These are phyloP conservation scores for Alligator mississippiensis DNA, from an alignment of 2,113 vertebrate species.

Conservation along the genomic window DNA sequence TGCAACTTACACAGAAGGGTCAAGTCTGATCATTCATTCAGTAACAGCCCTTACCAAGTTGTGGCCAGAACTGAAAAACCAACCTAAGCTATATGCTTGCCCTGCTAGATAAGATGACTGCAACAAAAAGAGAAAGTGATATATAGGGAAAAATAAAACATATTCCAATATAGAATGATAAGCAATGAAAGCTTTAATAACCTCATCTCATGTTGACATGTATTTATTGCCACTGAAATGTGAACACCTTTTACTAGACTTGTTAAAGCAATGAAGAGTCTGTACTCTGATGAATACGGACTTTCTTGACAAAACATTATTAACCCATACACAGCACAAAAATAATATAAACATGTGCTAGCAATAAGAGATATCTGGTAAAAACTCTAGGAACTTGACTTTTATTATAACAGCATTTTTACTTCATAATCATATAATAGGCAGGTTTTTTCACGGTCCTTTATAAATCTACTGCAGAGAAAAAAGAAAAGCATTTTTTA, in stretches of 20 bases:
- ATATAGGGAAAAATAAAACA: neutral
- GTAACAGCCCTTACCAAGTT: neutral
- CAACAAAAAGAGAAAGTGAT: neutral
- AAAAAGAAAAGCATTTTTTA: neutral
- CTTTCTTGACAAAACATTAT: neutral
- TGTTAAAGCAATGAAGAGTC: neutral
- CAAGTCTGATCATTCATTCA: neutral
- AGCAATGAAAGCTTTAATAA: neutral
- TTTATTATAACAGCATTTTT: conserved; percentile 35
- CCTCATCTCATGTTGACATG: neutral
- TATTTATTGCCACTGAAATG: neutral
- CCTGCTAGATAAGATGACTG: neutral
- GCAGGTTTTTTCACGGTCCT: conserved; percentile 44
- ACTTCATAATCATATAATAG: conserved; percentile 41
- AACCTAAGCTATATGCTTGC: neutral
- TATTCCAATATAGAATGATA: neutral
- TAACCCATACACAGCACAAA: neutral
- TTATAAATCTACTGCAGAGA: neutral
- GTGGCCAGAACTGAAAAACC: neutral
- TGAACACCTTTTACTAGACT: neutral
- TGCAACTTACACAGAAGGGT: neutral
- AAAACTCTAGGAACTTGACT: conserved; percentile 22
- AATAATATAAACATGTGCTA: conserved; percentile 4
- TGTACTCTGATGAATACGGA: neutral
- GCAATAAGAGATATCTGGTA: conserved; percentile 15